Percentiles rank a stretch among this genome's conserved stretches.
Conservation (phyloP, 2,113 vertebrate genomes). For the Tupaia tana region DNA sequence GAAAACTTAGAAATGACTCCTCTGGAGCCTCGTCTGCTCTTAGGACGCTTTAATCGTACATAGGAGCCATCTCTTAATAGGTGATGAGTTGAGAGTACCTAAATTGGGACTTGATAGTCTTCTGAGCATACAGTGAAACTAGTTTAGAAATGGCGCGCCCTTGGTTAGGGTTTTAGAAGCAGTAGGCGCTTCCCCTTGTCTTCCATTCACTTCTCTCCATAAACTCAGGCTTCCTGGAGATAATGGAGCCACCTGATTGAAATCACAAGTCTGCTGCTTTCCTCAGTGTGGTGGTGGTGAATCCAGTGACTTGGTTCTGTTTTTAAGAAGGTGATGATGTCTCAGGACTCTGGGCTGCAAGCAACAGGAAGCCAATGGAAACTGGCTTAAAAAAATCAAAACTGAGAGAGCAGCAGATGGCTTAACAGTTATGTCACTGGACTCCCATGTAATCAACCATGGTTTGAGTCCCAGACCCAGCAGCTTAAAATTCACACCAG, state of each 20-base stretch:
- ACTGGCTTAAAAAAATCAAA: background rate
- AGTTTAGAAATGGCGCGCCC: background rate
- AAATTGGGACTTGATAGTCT: background rate
- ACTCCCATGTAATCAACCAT: too few species aligned
- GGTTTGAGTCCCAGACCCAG: too few species aligned
- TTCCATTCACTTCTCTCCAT: background rate
- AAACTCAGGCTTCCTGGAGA: background rate
- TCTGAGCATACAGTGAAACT: background rate
- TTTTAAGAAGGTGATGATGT: background rate
- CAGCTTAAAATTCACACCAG: too few species aligned
- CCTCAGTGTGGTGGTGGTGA: background rate
- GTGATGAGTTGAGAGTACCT: background rate
- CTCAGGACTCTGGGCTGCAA: background rate
- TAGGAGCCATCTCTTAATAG: background rate
- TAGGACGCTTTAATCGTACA: background rate
- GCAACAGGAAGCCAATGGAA: background rate
- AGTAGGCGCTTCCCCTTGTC: background rate
- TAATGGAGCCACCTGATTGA: background rate
- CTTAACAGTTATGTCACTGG: too few species aligned
- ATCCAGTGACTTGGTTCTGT: background rate
- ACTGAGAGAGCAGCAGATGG: too few species aligned
- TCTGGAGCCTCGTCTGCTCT: background rate
- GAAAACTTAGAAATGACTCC: background rate
- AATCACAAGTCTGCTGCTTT: background rate
- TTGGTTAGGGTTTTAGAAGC: background rate